Conservation (phyloP, 2,888 invertebrate species). For the Silvanus unidentatus region DNA sequence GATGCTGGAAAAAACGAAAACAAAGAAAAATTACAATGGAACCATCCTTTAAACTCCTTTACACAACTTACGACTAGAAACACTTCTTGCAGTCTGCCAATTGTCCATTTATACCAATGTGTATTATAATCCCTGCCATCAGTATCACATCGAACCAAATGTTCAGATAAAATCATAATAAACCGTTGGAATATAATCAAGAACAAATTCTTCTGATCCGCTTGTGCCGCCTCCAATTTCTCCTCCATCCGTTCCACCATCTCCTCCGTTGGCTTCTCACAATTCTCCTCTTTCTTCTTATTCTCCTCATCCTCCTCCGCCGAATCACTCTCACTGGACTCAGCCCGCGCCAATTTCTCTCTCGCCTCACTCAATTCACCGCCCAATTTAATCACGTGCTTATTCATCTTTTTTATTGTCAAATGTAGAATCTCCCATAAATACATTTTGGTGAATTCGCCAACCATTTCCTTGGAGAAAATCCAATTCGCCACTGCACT, state of each 20-base stretch:
- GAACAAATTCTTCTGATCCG: slow-evolving; percentile 94
- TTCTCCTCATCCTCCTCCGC: slow-evolving; percentile 53
- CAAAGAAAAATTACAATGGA: slow-evolving; percentile 4
- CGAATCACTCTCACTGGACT: slow-evolving; percentile 77
- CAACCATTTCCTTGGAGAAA: slow-evolving; percentile 89
- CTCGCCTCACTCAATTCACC: slow-evolving; percentile 78
- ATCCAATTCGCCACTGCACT: slow-evolving; percentile 97
- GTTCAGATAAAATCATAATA: slow-evolving; percentile 95
- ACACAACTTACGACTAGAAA: slow-evolving; percentile 73
- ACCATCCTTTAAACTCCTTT: neutral
- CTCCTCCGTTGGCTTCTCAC: slow-evolving; percentile 68
- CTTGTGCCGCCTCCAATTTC: slow-evolving; percentile 86
- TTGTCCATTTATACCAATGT: slow-evolving; percentile 93
- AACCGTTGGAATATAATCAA: slow-evolving; percentile 97
- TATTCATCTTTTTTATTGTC: slow-evolving; percentile 95
- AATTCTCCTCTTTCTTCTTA: slow-evolving; percentile 42
- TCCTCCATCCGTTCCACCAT: slow-evolving; percentile 95
- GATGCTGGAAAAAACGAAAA: slow-evolving; percentile 66
- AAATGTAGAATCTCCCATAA: slow-evolving; percentile 96
- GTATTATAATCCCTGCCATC: slow-evolving; percentile 90
- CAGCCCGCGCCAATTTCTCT: slow-evolving; percentile 79
- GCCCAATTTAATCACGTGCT: slow-evolving; percentile 81
- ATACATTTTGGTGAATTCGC: slow-evolving; percentile 87
- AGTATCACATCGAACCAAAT: slow-evolving; percentile 87
- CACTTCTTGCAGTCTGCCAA: slow-evolving; percentile 90